Evolutionary conservation across 1,140 invertebrate species (phyloP), one percentile per base, ranked within the genome.

Genomic region (Triops longicaudatus): DNA sequence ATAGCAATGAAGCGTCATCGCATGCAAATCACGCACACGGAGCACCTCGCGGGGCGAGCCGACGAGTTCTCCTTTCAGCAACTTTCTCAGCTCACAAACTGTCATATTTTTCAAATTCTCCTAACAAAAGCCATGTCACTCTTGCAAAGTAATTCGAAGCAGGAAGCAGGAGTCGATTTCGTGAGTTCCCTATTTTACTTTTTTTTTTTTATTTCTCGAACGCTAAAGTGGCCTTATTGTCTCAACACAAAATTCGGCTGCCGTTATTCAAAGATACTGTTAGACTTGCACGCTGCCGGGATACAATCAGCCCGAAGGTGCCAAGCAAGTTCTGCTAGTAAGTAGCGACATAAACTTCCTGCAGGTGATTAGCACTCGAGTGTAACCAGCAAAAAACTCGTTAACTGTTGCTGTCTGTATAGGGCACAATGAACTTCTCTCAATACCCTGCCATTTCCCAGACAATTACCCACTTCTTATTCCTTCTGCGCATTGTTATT

Each of bases 1-100:
- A 63, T 63, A 63, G 50, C 50, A 63, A 63, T 63, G 50, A 63
- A 63, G 50, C 50, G 50, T 63, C 50, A 63, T 63, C 50, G 50
- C 50, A 63, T 63, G 50, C 50, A 63, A 63, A 63, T 63, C 50
- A 63, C 50, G 50, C 50, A 37, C 31, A 63, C 50, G 10, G 7
- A 63, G 50, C 50, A 63, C 50, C 50, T 63, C 50, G 14, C 50
- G 14, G 4, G 50, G 31, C 31, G 17, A 63, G 50, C 50, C 50
- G 50, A 63, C 50, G 50, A 63, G 50, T 17, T 63, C 43, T 63
- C 50, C 50, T 63, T 63, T 63, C 50, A 63, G 50, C 50, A 9
- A 63, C 50, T 63, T 63, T 63, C 17, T 14, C 14, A 63, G 50
- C 50, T 22, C 50, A 7, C 2, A 63, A 63, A 22, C 50, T 63